Conservation (phyloP, 2,797 vertebrate genomes). For the Xiphophorus birchmanni region DNA sequence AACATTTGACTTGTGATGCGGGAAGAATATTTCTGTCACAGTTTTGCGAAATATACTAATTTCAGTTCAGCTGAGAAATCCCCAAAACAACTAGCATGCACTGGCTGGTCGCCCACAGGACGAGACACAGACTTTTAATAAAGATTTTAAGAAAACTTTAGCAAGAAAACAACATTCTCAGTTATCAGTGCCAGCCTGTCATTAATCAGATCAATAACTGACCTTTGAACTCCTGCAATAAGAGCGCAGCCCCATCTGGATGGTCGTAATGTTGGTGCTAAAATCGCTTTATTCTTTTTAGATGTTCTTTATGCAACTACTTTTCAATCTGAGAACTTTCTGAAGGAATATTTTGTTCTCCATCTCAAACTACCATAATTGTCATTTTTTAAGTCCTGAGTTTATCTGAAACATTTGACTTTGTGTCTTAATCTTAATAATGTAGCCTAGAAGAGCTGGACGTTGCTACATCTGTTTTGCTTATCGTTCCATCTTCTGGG, state of each 20-base stretch:
- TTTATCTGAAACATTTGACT: neutral
- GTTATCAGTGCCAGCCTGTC: neutral
- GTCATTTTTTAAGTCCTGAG: neutral
- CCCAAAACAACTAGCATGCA: neutral
- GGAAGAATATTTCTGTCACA: no score
- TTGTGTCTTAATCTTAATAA: neutral
- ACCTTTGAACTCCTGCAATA: neutral
- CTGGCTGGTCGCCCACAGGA: no score
- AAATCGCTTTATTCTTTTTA: no score
- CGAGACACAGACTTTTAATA: neutral
- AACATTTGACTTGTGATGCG: accelerated
- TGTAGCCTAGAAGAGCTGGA: neutral
- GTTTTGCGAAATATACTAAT: no score
- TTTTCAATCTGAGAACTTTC: neutral
- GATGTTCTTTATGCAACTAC: neutral
- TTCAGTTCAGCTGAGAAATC: no score
- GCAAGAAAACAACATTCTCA: neutral
- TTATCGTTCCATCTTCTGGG: neutral
- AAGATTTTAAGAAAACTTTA: neutral
- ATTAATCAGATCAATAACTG: neutral
- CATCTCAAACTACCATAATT: neutral
- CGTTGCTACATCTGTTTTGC: neutral
- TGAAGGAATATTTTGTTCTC: neutral
- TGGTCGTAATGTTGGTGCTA: neutral
- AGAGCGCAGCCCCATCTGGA: neutral